Evolutionary conservation across 30 jellyfish, hydroid and myxozoan species (phyloP).

Genomic region (Hydra vulgaris): DNA sequence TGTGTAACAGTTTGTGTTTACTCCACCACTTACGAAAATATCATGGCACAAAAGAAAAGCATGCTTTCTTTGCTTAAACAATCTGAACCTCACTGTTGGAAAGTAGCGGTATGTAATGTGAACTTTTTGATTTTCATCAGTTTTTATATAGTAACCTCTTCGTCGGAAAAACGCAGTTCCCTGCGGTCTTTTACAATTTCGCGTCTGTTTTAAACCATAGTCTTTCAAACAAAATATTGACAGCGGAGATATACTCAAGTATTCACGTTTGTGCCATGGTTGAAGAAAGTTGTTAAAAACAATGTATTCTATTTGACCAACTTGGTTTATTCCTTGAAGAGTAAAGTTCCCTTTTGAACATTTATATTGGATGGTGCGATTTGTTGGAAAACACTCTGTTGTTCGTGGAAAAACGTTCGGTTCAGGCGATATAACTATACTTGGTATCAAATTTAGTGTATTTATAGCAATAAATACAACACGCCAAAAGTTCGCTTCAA

Average conservation of each 20-base stretch:
- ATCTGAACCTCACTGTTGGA: slow-evolving; percentile 33
- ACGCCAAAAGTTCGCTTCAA: slow-evolving; percentile 23
- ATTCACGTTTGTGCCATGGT: slow-evolving; percentile 27
- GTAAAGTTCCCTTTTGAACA: slow-evolving; percentile 16
- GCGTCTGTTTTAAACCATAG: slow-evolving; percentile 21
- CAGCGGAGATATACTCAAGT: neutral
- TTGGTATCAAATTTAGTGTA: slow-evolving; percentile 11
- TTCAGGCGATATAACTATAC: slow-evolving; percentile 6
- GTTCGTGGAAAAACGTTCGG: slow-evolving; percentile 12
- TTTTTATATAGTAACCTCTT: slow-evolving; percentile 24
- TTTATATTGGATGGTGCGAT: slow-evolving; percentile 10
- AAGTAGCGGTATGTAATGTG: slow-evolving; percentile 34
- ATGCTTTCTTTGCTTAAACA: neutral
- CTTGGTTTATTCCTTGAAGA: slow-evolving; percentile 15
- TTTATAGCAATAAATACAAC: slow-evolving; percentile 2
- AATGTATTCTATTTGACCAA: slow-evolving; percentile 21
- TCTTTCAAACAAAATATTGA: slow-evolving; percentile 8
- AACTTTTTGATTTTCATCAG: slow-evolving; percentile 31
- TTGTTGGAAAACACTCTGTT: slow-evolving; percentile 23
- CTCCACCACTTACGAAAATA: slow-evolving; percentile 23
- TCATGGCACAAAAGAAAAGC: slow-evolving; percentile 28
- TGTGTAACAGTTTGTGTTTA: slow-evolving; percentile 20
- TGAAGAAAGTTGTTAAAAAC: slow-evolving; percentile 10
- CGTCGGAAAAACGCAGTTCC: slow-evolving; percentile 23
- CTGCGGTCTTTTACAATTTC: slow-evolving; percentile 14